phyloP scores from a whole-genome alignment of 2,113 vertebrate genomes.

The Gobio gobio region DNA sequence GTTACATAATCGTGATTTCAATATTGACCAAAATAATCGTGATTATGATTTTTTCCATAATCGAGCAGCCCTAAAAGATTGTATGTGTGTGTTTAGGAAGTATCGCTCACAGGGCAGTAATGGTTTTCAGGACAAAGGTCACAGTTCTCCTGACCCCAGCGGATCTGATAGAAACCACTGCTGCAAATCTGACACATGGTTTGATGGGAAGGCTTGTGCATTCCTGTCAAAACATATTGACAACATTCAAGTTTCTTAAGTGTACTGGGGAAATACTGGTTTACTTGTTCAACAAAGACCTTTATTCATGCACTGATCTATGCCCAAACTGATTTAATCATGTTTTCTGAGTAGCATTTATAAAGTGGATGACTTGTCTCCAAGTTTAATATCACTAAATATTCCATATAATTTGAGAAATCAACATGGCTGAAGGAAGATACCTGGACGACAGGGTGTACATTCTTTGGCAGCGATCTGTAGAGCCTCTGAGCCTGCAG shows the following conservation, averaged over 20 bases:
- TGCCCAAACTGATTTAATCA: not conserved
- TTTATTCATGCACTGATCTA: constrained; percentile 7
- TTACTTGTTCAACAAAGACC: not conserved
- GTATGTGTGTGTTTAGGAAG: not conserved
- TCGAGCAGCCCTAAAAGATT: no score
- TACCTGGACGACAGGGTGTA: constrained; percentile 80
- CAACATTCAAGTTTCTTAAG: constrained; percentile 2
- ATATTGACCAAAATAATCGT: no score
- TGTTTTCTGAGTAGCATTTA: not conserved
- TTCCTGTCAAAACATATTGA: constrained; percentile 72
- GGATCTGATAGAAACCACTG: constrained; percentile 81
- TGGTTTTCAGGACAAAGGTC: constrained; percentile 83
- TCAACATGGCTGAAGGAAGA: not conserved
- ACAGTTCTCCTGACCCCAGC: constrained; percentile 79
- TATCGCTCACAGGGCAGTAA: constrained; percentile 86
- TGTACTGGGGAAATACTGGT: not conserved
- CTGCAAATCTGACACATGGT: constrained; percentile 78
- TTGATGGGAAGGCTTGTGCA: constrained; percentile 76
- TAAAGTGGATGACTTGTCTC: not conserved
- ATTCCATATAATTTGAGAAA: not conserved
- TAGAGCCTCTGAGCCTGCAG: constrained; percentile 77
- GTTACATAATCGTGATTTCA: no score
- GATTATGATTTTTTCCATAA: no score
- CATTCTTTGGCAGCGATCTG: constrained; percentile 71
- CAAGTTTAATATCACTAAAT: not conserved